Conservation (phyloP, 35 echinoderm and acorn worm species). For the Ophiothrix spiculata region DNA sequence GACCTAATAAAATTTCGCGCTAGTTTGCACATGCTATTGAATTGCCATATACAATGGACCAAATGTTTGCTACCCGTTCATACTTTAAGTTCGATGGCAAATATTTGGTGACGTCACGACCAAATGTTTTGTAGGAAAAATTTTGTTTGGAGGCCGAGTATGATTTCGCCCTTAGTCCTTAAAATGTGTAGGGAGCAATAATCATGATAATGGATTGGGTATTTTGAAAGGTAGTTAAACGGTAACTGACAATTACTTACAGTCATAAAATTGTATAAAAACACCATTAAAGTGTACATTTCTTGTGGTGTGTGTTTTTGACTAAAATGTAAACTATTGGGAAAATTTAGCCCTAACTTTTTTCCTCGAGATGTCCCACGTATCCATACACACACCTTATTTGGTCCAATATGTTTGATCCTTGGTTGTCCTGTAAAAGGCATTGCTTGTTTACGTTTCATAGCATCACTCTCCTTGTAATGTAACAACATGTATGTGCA, state of each 20-base stretch:
- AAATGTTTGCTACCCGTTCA: no score
- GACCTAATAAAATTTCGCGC: no score
- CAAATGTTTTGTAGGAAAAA: no score
- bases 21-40: no score
- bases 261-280: no score
- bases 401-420: conserved; percentile 73
- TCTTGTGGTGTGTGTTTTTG: background rate
- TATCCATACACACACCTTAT: conserved; percentile 53
- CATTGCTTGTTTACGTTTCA: conserved; percentile 49
- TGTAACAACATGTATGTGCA: conserved; percentile 93
- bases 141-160: no score
- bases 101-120: no score
- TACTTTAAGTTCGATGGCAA: no score
- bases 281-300: background rate
- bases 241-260: background rate
- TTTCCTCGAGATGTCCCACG: background rate
- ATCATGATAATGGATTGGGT: background rate
- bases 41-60: no score
- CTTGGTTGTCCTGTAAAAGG: conserved; percentile 62
- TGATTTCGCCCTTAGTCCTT: no score
- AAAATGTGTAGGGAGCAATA: no score
- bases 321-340: background rate
- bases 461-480: conserved; percentile 79
- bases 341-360: background rate
- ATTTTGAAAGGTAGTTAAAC: background rate